A percentile compares a stretch with the other conserved stretches of the same genome.
Conservation (phyloP, 2,113 vertebrate genomes). For the Fregata magnificens region DNA sequence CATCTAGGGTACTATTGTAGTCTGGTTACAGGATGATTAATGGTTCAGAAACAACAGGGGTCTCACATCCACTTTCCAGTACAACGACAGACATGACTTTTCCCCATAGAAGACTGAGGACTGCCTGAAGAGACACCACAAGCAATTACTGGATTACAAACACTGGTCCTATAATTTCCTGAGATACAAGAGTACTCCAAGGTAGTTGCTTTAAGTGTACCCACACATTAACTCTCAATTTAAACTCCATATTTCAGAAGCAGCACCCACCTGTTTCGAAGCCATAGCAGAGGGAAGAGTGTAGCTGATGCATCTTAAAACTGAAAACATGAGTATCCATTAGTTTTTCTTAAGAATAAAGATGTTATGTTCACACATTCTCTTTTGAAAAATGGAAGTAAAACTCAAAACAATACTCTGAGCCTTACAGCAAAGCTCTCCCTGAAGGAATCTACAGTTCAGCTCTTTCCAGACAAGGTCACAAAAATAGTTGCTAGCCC, state of each 20-base stretch:
- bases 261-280: neutral
- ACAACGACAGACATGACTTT: neutral
- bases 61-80: neutral
- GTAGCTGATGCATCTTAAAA: neutral
- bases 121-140: neutral
- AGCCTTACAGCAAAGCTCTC: fast-evolving
- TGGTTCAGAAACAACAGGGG: neutral
- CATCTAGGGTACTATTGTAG: fast-evolving
- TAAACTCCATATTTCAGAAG: fast-evolving
- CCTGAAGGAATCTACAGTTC: fast-evolving
- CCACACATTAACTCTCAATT: neutral
- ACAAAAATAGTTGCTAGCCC: fast-evolving
- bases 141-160: neutral
- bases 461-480: fast-evolving
- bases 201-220: fast-evolving
- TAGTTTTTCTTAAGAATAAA: neutral
- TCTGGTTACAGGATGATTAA: neutral
- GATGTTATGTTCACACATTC: fast-evolving
- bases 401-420: neutral
- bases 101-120: neutral
- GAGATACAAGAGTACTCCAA: fast-evolving
- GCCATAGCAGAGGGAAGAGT: fast-evolving
- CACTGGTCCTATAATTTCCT: fast-evolving
- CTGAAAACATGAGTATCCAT: fast-evolving
- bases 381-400: neutral